phyloP scores from a whole-genome alignment of 2,888 invertebrate genomes.

The Phytoseiulus persimilis region DNA sequence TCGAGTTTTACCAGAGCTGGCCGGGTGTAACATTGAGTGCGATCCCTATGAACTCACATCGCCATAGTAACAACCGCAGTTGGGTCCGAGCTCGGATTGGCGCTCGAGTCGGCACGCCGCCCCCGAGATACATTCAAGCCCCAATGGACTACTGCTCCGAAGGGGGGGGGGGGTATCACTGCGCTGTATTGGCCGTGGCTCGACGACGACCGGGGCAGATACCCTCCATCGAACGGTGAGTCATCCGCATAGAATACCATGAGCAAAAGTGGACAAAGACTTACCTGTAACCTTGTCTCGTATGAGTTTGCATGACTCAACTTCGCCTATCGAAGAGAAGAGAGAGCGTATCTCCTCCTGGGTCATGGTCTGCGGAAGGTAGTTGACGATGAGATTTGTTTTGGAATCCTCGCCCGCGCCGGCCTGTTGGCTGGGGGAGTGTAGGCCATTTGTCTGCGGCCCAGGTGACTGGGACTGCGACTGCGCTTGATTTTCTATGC shows the following conservation, averaged over 20 bases:
- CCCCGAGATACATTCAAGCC: not conserved
- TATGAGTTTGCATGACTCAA: constrained; percentile 98
- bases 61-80: not conserved
- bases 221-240: not conserved
- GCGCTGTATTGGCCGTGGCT: not conserved
- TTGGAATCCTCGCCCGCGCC: constrained; percentile 72
- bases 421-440: constrained; percentile 42
- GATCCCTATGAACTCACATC: not conserved
- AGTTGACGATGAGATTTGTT: constrained; percentile 98
- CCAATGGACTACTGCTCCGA: not conserved
- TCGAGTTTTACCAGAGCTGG: too few relatives aligned
- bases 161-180: not conserved
- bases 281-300: constrained; percentile 80
- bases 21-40: not conserved
- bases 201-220: not conserved
- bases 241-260: not conserved
- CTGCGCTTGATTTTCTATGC: constrained; percentile 44
- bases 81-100: not conserved
- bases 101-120: not conserved
- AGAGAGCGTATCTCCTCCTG: constrained; percentile 96
- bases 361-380: constrained; percentile 98
- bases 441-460: constrained; percentile 26
- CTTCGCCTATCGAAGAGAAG: constrained; percentile 96
- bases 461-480: constrained; percentile 42
- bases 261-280: constrained; percentile 29